These are phyloP conservation scores for Gambusia yucatana DNA, from an alignment of 2,797 vertebrate species.

Conservation along the genomic window DNA sequence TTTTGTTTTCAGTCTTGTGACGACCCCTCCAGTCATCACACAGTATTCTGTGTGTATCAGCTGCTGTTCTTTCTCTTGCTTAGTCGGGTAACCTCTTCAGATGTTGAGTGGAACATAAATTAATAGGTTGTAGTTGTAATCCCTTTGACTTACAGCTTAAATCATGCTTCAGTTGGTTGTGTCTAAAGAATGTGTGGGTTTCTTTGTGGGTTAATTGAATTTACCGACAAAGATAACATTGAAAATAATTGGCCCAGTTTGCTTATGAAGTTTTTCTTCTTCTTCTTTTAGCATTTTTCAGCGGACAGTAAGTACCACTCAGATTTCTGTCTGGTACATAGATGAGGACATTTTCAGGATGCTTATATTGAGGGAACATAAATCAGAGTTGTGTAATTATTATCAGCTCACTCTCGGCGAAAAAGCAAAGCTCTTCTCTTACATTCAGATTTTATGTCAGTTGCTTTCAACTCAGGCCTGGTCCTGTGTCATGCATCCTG, in stretches of 20 bases:
- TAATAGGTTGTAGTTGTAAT: not conserved
- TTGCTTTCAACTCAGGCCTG: slow-evolving; percentile 20
- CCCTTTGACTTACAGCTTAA: not conserved
- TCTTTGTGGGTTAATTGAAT: not conserved
- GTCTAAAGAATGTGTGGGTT: not conserved
- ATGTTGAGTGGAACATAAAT: not conserved
- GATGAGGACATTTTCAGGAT: not conserved
- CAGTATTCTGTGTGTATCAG: not conserved
- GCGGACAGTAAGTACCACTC: not conserved
- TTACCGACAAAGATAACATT: not conserved
- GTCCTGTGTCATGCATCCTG: slow-evolving; percentile 8
- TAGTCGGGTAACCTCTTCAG: not conserved
- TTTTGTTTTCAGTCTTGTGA: not conserved
- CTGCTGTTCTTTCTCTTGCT: not conserved
- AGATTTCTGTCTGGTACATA: slow-evolving; percentile 10
- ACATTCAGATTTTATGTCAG: slow-evolving; percentile 13
- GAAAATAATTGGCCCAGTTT: not conserved
- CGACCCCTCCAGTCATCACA: not conserved
- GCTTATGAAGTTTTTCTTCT: not conserved
- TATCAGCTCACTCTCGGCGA: slow-evolving; percentile 20
- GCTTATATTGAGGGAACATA: slow-evolving; percentile 9
- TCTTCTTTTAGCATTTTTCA: not conserved
- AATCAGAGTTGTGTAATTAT: slow-evolving; percentile 1
- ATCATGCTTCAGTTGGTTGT: not conserved
- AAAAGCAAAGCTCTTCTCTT: slow-evolving; percentile 10